A percentile compares a stretch with the other conserved stretches of the same genome.
These are phyloP conservation scores for Pterois miles DNA, from an alignment of 2,797 vertebrate species.

Conservation along the genomic window DNA sequence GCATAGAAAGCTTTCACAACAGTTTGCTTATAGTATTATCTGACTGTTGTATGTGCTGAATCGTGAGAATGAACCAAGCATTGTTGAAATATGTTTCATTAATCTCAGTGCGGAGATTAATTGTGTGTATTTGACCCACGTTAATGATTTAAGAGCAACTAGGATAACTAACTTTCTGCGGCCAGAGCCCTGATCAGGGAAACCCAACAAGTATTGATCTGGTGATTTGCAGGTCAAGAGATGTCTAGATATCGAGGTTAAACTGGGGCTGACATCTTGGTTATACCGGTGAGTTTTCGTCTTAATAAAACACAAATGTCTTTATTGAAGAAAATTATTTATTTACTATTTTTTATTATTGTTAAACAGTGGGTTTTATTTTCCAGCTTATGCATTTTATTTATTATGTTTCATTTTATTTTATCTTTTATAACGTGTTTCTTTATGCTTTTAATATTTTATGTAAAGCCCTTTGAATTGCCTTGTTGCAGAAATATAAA, in stretches of 20 bases:
- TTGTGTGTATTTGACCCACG: conserved; percentile 8
- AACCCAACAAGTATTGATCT: conserved; percentile 17
- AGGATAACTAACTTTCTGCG: too few relatives aligned
- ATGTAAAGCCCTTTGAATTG: background rate
- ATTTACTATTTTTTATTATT: background rate
- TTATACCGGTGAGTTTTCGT: background rate
- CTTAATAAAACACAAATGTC: too few relatives aligned
- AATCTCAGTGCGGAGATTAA: conserved; percentile 6
- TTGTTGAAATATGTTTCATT: conserved; percentile 18
- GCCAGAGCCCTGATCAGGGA: background rate
- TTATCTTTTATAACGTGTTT: background rate
- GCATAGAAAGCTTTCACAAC: background rate
- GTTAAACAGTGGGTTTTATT: background rate
- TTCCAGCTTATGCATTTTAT: background rate
- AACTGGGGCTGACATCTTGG: background rate
- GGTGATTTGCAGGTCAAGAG: background rate
- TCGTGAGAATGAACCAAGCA: background rate
- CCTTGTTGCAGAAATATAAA: background rate
- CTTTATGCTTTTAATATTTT: background rate
- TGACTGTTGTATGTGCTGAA: background rate
- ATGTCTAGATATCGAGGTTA: background rate
- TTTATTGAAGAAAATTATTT: too few relatives aligned
- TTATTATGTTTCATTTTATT: background rate
- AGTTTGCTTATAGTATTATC: background rate
- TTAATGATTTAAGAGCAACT: conserved; percentile 13